A percentile compares a stretch with the other conserved stretches of the same genome.
Evolutionary conservation across 1,140 invertebrate species (phyloP).

Genomic region (Conopomorpha cramerella): DNA sequence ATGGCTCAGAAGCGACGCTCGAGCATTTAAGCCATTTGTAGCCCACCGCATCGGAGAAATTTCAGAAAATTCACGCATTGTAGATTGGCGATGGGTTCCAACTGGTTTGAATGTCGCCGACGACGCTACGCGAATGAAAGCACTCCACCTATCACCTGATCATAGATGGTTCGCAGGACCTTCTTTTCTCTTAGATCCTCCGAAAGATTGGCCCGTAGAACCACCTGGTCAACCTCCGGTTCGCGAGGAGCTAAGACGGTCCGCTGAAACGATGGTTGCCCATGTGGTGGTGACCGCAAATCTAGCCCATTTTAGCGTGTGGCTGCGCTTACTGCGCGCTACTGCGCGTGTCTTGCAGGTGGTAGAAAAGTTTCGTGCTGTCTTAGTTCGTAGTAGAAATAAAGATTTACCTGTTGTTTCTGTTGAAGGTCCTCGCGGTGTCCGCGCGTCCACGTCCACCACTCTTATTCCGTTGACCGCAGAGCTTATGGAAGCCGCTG

Average conservation of each 20-base stretch:
- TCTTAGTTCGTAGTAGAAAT: too few relatives aligned
- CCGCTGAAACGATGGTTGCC: background rate
- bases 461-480: background rate
- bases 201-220: background rate
- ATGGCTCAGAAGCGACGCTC: background rate
- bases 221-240: background rate
- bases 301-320: background rate
- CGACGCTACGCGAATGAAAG: conserved; percentile 7
- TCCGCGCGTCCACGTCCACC: background rate
- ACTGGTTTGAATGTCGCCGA: conserved; percentile 17
- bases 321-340: background rate
- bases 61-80: conserved; percentile 5
- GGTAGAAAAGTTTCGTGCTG: background rate
- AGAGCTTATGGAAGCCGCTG: conserved; percentile 1
- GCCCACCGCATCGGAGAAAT: conserved; percentile 34
- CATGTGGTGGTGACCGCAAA: background rate
- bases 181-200: background rate
- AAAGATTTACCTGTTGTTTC: too few relatives aligned
- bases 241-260: background rate
- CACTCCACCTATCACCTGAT: background rate
- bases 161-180: background rate
- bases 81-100: conserved; percentile 16
- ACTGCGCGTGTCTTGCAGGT: background rate
- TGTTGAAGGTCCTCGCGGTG: too few relatives aligned
- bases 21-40: conserved; percentile 28